Conservation (phyloP, 2,797 vertebrate species). For the Coluber constrictor region DNA sequence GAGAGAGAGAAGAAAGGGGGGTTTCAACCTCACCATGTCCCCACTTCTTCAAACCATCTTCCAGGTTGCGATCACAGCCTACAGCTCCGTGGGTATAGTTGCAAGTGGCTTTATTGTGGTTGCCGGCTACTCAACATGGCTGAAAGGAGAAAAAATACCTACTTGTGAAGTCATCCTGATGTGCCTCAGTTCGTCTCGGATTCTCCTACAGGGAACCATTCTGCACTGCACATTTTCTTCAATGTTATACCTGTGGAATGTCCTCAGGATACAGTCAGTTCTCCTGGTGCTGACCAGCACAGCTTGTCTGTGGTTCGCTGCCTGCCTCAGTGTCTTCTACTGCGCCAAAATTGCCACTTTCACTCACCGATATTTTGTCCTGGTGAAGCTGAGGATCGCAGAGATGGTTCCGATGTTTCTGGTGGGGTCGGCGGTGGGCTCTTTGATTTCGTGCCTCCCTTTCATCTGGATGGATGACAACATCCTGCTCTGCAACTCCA, state of each 20-base stretch:
- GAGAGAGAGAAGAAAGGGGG: background rate
- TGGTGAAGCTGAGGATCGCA: slow-evolving; percentile 30
- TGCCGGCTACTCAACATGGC: slow-evolving; percentile 21
- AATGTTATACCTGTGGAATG: background rate
- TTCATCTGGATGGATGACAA: background rate
- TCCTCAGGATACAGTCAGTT: background rate
- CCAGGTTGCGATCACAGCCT: background rate
- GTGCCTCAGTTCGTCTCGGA: slow-evolving; percentile 39
- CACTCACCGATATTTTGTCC: slow-evolving; percentile 14
- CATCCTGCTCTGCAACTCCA: background rate
- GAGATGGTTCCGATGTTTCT: slow-evolving; percentile 27
- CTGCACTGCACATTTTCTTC: background rate
- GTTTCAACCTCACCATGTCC: background rate
- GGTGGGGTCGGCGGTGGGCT: slow-evolving; percentile 7
- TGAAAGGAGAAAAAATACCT: slow-evolving; percentile 23
- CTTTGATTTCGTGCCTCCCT: background rate
- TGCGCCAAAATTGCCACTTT: slow-evolving; percentile 46
- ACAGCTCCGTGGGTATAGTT: slow-evolving; percentile 19
- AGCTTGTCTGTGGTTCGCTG: slow-evolving; percentile 33
- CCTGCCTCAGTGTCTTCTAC: slow-evolving; percentile 32
- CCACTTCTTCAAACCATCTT: background rate
- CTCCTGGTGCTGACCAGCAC: slow-evolving; percentile 35
- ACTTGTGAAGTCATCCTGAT: slow-evolving; percentile 30
- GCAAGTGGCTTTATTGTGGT: slow-evolving; percentile 33
- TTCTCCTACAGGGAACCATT: slow-evolving; percentile 36